Evolutionary conservation across 2,113 vertebrate species (phyloP), one percentile per base, ranked within the genome.

Genomic region (Urocolius indicus): DNA sequence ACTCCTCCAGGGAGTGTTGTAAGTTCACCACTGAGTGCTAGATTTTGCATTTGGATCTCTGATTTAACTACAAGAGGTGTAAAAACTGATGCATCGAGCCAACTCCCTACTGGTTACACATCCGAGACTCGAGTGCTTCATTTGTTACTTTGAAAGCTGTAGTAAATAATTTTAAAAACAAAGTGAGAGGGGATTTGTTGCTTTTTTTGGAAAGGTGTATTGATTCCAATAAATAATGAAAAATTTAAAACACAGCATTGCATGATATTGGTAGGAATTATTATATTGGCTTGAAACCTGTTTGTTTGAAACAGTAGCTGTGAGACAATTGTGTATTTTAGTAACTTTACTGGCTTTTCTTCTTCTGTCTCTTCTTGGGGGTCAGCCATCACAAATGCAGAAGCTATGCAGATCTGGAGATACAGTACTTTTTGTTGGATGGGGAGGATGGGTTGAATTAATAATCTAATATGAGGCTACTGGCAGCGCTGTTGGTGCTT

Each of bases 31-130:
- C 93, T 78, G 96, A 97, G 94, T 96, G 94, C 92, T 96, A 96
- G 88, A 89, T 96, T 96, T 97, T 97, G 94, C 94, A 81, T 97
- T 97, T 93, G 93, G 90, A 94, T 96, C 85, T 96, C 94, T 96
- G 94, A 94, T 97, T 97, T 95, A 97, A 95, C 96, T 96, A 92
- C 66, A 84, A 97, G 93, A 97, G 90, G 94, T 97, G 96, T 95
- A 97, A 97, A 97, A 97, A 95, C 88, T 90, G 88, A 90, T 95
- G 65, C 90, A 81, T 96, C 3, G 27, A 96, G 96, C 95, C 95
- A 96, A 32, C 92, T 96, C 95, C 95, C 94, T 96, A 93, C 95
- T 95, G 95, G 92, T 96, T 93, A 90, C 95, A 94, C 90, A 78
- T 94, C 83, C 92, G 92, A 97, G 90, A 81, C 59, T 68, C 61